These are phyloP conservation scores for Galbula dea DNA, from an alignment of 2,113 vertebrate species.

Conservation along the genomic window DNA sequence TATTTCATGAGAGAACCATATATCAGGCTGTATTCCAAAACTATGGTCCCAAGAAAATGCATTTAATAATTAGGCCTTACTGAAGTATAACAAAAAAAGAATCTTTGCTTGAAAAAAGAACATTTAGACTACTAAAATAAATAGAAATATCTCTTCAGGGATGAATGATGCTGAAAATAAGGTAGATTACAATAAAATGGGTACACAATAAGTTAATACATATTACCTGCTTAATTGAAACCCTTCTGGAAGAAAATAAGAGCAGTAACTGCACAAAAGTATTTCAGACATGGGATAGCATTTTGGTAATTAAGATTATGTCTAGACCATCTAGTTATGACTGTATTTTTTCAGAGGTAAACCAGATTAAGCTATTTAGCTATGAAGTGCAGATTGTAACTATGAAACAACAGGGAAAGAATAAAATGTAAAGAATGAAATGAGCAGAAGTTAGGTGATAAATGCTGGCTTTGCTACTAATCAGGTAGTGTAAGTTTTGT, in stretches of 20 bases:
- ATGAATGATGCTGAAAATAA: slow-evolving; percentile 46
- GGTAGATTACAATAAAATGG: slow-evolving; percentile 29
- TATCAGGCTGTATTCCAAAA: not conserved
- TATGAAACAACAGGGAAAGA: slow-evolving; percentile 15
- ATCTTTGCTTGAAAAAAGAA: not conserved
- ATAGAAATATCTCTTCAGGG: slow-evolving; percentile 27
- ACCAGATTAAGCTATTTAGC: slow-evolving; percentile 7
- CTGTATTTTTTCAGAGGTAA: not conserved
- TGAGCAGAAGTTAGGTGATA: slow-evolving; percentile 42
- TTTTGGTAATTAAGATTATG: slow-evolving; percentile 47
- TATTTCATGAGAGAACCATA: not conserved
- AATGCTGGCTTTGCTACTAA: slow-evolving; percentile 26
- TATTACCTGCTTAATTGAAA: slow-evolving; percentile 44
- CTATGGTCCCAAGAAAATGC: not conserved
- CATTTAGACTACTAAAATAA: slow-evolving; percentile 31
- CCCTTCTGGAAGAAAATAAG: slow-evolving; percentile 32
- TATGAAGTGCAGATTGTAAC: slow-evolving; percentile 20
- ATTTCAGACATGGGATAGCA: not conserved
- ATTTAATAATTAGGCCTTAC: not conserved
- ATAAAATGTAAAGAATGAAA: slow-evolving; percentile 10
- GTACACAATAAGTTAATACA: slow-evolving; percentile 1
- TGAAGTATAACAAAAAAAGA: not conserved
- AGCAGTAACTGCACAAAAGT: slow-evolving; percentile 10
- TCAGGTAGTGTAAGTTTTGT: slow-evolving; percentile 28
- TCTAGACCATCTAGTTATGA: slow-evolving; percentile 14